Evolutionary conservation across 2,113 vertebrate species (phyloP), one percentile per base, ranked within the genome.

Genomic region (Corythornis madagascariensis): DNA sequence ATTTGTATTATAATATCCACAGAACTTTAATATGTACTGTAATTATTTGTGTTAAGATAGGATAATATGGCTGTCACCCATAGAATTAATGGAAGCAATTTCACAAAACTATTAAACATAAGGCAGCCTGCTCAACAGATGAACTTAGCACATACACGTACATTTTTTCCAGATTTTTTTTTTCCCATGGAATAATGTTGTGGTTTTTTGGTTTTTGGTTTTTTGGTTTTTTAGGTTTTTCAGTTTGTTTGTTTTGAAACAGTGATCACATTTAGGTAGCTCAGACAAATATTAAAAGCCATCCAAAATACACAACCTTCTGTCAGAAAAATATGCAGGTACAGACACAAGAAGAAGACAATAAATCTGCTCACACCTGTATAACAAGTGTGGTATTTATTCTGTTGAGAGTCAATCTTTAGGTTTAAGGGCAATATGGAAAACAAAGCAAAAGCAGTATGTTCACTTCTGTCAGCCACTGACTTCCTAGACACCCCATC

Each of bases 61-160:
- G 98, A 91, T 98, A 98, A 99, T 98, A 98, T 95, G 97, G 97
- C 97, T 98, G 98, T 98, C 98, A 98, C 96, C 97, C 94, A 94
- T 94, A 89, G 98, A 99, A 99, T 98, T 98, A 98, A 99, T 98
- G 98, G 98, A 97, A 97, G 98, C 97, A 99, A 99, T 99, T 99
- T 98, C 96, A 97, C 97, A 97, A 98, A 98, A 38, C 98, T 98
- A 98, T 99, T 98, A 98, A 98, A 97, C 97, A 97, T 93, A 97
- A 97, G 96, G 97, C 88, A 88, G 94, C 75, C 93, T 43, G 21
- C 86, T 95, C 93, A 96, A 92, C 75, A 88, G 92, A 94, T 80
- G 64, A 94, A 88, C 80, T 77, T 65, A 75, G 35, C 40, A 60
- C 48, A 64, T 2, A 40, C 40, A 92, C 59, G 86, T 89, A 76